Percentiles rank a stretch among this genome's conserved stretches.
Evolutionary conservation across 2,113 vertebrate genomes (phyloP).

Genomic region (Bettongia penicillata): DNA sequence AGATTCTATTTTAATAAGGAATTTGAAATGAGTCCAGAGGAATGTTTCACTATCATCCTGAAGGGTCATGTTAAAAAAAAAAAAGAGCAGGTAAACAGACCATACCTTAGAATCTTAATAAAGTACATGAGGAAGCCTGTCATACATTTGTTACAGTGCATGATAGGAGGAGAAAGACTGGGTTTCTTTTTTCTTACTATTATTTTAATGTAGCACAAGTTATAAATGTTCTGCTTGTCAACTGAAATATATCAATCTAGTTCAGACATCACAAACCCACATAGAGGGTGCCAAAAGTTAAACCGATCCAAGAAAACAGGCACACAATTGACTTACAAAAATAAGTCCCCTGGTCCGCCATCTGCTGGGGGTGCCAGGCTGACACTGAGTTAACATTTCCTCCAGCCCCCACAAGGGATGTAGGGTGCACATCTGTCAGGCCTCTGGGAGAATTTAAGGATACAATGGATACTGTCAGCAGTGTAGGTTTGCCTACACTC

Average conservation of each 20-base stretch:
- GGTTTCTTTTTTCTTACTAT: background rate
- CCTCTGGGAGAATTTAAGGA: background rate
- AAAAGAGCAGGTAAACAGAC: too few relatives aligned
- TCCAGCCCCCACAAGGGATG: background rate
- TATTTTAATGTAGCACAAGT: background rate
- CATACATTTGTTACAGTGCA: background rate
- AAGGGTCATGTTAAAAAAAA: background rate
- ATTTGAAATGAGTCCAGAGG: background rate
- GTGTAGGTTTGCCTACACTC: background rate
- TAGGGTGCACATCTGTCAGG: background rate
- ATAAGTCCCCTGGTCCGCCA: background rate
- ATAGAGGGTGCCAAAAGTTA: background rate
- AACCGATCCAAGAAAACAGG: background rate
- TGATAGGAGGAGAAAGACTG: background rate
- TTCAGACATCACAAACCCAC: background rate
- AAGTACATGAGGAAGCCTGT: background rate
- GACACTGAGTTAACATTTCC: background rate
- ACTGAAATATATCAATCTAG: background rate
- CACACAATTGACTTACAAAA: background rate
- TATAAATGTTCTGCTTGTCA: background rate
- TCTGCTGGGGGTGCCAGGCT: background rate
- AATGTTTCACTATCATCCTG: background rate
- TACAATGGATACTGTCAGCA: background rate
- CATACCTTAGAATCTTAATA: too few relatives aligned
- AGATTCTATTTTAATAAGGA: background rate